Conservation (phyloP, 1,140 invertebrate genomes). For the Philopotamus ludificatus region DNA sequence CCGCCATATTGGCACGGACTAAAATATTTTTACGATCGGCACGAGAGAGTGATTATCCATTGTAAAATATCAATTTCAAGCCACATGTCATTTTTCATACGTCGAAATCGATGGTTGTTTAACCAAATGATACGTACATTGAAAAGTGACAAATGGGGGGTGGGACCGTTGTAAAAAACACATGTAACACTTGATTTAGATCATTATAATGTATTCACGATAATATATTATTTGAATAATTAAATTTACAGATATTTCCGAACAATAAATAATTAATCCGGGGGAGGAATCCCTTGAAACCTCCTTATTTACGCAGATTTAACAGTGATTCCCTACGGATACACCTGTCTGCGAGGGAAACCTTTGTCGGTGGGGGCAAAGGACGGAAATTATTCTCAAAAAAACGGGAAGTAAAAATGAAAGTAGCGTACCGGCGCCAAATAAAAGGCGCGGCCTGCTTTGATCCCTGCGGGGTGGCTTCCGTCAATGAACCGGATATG, state of each 20-base stretch:
- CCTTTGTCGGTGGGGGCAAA: slow-evolving; percentile 23
- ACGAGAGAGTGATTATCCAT: slow-evolving; percentile 30
- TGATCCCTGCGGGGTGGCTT: slow-evolving; percentile 33
- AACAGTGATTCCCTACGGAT: slow-evolving; percentile 33
- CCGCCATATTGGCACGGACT: slow-evolving; percentile 21
- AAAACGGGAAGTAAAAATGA: slow-evolving; percentile 21
- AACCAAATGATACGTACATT: neutral
- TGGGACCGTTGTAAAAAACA: neutral
- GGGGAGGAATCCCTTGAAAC: slow-evolving; percentile 11
- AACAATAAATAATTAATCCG: neutral
- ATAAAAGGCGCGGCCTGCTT: slow-evolving; percentile 25
- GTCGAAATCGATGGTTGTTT: neutral
- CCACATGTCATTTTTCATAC: slow-evolving; percentile 38
- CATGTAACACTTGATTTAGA: neutral
- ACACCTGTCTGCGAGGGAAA: slow-evolving; percentile 26
- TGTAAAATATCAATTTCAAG: slow-evolving; percentile 35
- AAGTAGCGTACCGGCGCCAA: slow-evolving; percentile 11
- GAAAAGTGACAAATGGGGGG: neutral
- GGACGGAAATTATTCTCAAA: slow-evolving; percentile 29
- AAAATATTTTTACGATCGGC: slow-evolving; percentile 35
- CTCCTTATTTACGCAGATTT: slow-evolving; percentile 41
- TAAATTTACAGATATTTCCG: neutral
- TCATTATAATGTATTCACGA: neutral
- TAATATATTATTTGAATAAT: neutral
- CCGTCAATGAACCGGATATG: slow-evolving; percentile 39